Base-by-base conservation (phyloP, 1,140 invertebrate species). In the Hormaphis cornu region DNA sequence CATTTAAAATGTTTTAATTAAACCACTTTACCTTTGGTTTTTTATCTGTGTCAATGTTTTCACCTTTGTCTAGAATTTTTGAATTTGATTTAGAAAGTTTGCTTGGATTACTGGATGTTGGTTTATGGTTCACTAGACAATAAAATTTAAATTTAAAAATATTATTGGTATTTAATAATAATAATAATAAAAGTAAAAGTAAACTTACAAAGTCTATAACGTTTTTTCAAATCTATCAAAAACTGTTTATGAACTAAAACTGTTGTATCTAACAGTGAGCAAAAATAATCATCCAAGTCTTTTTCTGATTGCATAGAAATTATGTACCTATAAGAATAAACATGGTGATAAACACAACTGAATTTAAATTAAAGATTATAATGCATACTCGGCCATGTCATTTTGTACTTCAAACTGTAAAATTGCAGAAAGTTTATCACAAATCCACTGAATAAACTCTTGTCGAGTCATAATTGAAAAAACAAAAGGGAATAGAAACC, bases 281-380 rank as follows among this genome's bases (percentile, higher is more conserved):
- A 81, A 73, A 89, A 83, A 73, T 88, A 88, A 50, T 86, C 83
- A 71, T 88, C 85, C 18, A 88, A 80, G 74, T 89, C 87, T 63
- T 78, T 77, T 72, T 83, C 82, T 76, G 85, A 82, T 74, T 85
- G 79, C 59, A 89, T 87, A 48, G 81, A 78, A 70, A 84, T 71
- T 18, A 89, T 83, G 75, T 83, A 84, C 58, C 86, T 83, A 74
- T 37, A 69, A 71, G 14, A 71, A 52, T 14, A 28, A 69, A 30
- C 10, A 61, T 71, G 16, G 40, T 5, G 42, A 37, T 10, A 52
- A 48, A 20, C 2, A 37, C 70, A 12, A 70, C 16, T 37, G 6
- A n/a, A 52, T 71, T 40, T 52, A 70, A 37, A 71, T 14, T 33
- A 46, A 69, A 58, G 33, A 71, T 50, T 22, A 53, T 35, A 24